These are phyloP conservation scores for Brachypterus glaber DNA, from an alignment of 2,888 invertebrate species.

Conservation along the genomic window DNA sequence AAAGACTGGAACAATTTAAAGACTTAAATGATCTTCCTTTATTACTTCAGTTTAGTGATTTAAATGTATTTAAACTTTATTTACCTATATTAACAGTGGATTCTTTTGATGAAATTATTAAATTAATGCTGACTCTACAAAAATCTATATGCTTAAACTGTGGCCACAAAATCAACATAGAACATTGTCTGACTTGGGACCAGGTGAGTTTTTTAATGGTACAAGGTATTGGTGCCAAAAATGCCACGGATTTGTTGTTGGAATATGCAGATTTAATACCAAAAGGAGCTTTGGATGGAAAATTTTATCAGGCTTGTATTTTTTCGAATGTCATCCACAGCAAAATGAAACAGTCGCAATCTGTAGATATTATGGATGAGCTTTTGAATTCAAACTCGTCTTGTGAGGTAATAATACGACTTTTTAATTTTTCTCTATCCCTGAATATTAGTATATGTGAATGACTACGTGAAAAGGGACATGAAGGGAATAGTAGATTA, in stretches of 20 bases:
- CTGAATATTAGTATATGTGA: not conserved
- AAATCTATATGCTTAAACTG: conserved; percentile 55
- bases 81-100: conserved; percentile 48
- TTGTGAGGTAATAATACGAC: conserved; percentile 7
- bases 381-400: conserved; percentile 9
- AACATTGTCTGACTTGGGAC: conserved; percentile 50
- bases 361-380: conserved; percentile 15
- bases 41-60: conserved; percentile 53
- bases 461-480: no score
- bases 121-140: conserved; percentile 48
- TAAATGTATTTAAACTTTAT: conserved; percentile 45
- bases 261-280: conserved; percentile 48
- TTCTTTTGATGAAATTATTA: conserved; percentile 49
- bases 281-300: conserved; percentile 48
- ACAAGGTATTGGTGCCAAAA: conserved; percentile 50
- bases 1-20: conserved; percentile 44
- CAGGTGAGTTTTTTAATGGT: conserved; percentile 50
- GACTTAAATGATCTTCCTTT: conserved; percentile 46
- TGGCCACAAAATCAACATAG: conserved; percentile 42
- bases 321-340: conserved; percentile 36
- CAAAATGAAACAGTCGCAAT: conserved; percentile 3
- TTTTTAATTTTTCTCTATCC: not conserved
- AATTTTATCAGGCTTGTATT: conserved; percentile 52
- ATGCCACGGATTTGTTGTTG: conserved; percentile 48
- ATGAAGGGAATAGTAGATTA: no score